phyloP scores from a whole-genome alignment of 1,140 invertebrate genomes.

The Lepidurus packardi region DNA sequence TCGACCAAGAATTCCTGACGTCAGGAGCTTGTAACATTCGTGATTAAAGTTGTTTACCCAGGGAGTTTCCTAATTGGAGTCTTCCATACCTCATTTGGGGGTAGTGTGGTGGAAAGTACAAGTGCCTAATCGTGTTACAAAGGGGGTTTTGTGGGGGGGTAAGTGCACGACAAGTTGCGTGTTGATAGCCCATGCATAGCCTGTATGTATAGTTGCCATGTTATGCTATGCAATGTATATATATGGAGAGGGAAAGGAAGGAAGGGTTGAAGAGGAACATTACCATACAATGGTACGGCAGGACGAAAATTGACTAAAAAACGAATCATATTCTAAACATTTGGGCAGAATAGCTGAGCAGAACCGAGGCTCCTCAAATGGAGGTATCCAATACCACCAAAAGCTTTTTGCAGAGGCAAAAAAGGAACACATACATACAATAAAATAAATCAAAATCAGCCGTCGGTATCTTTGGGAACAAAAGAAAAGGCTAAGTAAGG shows the following conservation, averaged over 20 bases:
- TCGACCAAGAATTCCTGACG: background rate
- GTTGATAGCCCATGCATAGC: background rate
- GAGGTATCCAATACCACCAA: background rate
- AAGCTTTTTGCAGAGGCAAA: background rate
- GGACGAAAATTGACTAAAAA: background rate
- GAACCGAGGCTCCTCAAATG: background rate
- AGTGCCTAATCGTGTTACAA: background rate
- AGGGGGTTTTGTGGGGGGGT: background rate
- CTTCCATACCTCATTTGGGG: background rate
- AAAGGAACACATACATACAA: background rate
- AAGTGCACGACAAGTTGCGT: background rate
- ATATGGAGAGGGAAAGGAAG: background rate
- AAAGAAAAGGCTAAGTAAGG: background rate
- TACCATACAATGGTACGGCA: background rate
- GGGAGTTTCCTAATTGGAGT: background rate
- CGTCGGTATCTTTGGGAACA: no score
- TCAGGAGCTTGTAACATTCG: background rate
- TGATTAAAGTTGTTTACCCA: background rate
- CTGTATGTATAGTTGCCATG: no score
- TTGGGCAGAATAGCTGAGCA: background rate
- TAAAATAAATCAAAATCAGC: no score
- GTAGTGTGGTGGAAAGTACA: constrained; percentile 6
- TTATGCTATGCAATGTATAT: no score
- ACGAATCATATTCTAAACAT: background rate
- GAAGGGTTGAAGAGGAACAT: background rate